Percentiles rank a stretch among this genome's conserved stretches.
These are phyloP conservation scores for Iguana delicatissima DNA, from an alignment of 2,797 vertebrate genomes.

Conservation along the genomic window DNA sequence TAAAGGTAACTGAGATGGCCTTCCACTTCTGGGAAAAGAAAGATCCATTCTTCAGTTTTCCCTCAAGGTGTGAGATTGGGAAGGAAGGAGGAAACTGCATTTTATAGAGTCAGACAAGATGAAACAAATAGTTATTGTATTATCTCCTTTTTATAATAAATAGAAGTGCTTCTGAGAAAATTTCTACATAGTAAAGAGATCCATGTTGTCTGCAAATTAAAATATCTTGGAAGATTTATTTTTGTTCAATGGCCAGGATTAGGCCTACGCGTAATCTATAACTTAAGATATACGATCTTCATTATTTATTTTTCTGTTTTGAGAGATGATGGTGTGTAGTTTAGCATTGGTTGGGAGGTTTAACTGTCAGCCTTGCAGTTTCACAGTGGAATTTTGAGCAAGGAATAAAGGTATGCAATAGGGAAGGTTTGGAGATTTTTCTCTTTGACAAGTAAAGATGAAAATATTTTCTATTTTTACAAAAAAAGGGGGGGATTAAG, in stretches of 20 bases:
- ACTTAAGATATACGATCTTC: neutral
- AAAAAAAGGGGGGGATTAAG: no score
- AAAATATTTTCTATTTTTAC: no score
- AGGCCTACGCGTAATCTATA: neutral
- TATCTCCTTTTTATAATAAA: neutral
- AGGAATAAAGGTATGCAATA: neutral
- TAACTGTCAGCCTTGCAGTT: neutral
- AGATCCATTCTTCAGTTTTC: neutral
- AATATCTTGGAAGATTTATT: neutral
- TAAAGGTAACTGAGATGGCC: slow-evolving; percentile 86
- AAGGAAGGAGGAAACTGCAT: no score
- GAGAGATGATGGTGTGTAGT: neutral
- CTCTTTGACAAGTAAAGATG: neutral
- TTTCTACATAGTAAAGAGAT: neutral
- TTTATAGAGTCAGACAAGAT: neutral
- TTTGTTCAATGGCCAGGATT: neutral
- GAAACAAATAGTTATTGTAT: neutral
- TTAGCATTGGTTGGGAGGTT: neutral
- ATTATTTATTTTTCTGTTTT: neutral
- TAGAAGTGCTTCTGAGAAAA: neutral
- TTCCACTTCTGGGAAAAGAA: neutral
- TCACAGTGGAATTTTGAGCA: neutral
- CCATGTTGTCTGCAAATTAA: neutral
- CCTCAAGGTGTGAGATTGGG: neutral
- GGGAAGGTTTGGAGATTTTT: neutral